phyloP scores from a whole-genome alignment of 2,888 invertebrate genomes.

The Endotricha flammealis region DNA sequence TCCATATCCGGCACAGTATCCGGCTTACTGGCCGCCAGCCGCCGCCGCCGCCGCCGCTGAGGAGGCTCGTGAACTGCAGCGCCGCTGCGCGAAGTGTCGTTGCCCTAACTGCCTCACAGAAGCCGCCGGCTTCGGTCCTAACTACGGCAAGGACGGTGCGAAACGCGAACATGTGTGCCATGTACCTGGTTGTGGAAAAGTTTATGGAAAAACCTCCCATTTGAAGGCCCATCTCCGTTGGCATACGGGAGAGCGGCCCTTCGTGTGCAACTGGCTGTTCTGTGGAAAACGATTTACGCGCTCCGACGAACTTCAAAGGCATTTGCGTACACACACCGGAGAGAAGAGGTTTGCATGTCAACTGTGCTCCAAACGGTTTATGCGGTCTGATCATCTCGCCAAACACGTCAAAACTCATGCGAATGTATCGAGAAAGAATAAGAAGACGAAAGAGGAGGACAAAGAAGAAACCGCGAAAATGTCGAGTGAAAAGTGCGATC shows the following conservation, averaged over 20 bases:
- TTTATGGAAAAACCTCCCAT: constrained; percentile 96
- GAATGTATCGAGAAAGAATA: constrained; percentile 76
- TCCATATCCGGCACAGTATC: constrained; percentile 66
- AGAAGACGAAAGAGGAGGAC: constrained; percentile 57
- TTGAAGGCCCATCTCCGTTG: constrained; percentile 94
- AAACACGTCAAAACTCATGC: constrained; percentile 95
- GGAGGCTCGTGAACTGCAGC: constrained; percentile 77
- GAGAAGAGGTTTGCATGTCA: constrained; percentile 93
- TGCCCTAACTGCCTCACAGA: constrained; percentile 90
- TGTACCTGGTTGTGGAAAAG: constrained; percentile 90
- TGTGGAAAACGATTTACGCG: constrained; percentile 95
- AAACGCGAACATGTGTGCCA: constrained; percentile 92
- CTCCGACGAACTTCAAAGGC: constrained; percentile 93
- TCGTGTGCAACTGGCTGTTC: constrained; percentile 91
- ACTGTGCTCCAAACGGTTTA: constrained; percentile 93
- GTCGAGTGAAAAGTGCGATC: constrained; percentile 36
- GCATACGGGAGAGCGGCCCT: constrained; percentile 96
- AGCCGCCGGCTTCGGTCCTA: constrained; percentile 86
- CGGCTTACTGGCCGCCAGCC: constrained; percentile 69
- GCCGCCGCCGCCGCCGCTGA: constrained; percentile 57
- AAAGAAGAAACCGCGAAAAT: constrained; percentile 54
- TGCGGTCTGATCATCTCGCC: constrained; percentile 94
- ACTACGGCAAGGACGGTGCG: constrained; percentile 84
- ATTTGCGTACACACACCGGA: constrained; percentile 92
- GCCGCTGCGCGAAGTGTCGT: constrained; percentile 86